Evolutionary conservation across 2,888 invertebrate species (phyloP).

Genomic region (Carpatolechia fugitivella): DNA sequence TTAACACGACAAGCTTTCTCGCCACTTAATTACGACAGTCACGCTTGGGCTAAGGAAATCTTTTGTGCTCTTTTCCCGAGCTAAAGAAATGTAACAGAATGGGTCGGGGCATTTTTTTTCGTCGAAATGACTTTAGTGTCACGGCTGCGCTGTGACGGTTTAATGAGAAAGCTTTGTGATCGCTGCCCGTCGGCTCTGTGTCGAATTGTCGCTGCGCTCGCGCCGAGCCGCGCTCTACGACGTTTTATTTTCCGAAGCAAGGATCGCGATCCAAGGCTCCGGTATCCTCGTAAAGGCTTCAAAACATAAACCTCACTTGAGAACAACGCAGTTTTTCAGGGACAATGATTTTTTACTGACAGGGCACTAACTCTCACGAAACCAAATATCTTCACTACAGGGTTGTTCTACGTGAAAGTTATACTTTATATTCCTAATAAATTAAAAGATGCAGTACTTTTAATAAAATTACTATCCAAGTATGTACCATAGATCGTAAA

Average conservation of each 20-base stretch:
- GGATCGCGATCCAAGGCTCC: constrained; percentile 41
- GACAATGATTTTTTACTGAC: not conserved
- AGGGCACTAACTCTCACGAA: constrained; percentile 7
- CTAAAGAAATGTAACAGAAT: constrained; percentile 72
- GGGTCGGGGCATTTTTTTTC: constrained; percentile 58
- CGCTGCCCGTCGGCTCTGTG: constrained; percentile 64
- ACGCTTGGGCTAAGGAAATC: constrained; percentile 75
- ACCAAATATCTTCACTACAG: not conserved
- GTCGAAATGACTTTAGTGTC: constrained; percentile 72
- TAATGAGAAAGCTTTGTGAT: constrained; percentile 77
- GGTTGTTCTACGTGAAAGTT: not conserved
- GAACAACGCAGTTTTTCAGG: constrained; percentile 7
- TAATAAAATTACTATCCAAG: too few species aligned
- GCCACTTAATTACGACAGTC: constrained; percentile 75
- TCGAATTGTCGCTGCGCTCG: constrained; percentile 61
- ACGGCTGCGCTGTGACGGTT: constrained; percentile 69
- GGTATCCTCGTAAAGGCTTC: constrained; percentile 24
- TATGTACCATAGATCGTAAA: too few species aligned
- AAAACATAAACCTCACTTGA: constrained; percentile 6
- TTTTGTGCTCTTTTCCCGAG: constrained; percentile 73
- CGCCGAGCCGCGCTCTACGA: constrained; percentile 50
- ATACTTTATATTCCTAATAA: not conserved
- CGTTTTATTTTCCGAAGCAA: constrained; percentile 61
- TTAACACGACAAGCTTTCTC: constrained; percentile 24
- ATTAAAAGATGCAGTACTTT: not conserved